phyloP scores from a whole-genome alignment of 2,113 vertebrate species.

The Trogon surrucura region DNA sequence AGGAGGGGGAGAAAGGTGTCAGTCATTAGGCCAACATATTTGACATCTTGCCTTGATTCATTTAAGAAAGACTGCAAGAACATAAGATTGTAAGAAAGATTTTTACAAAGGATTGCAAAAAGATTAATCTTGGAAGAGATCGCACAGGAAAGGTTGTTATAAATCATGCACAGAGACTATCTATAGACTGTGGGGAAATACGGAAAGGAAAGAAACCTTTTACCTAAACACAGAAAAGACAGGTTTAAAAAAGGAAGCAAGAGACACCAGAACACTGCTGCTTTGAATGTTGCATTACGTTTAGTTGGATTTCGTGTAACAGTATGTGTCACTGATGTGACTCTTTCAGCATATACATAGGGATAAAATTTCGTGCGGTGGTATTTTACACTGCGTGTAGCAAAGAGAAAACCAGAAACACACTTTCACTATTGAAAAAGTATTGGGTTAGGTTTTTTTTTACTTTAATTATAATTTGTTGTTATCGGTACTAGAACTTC shows the following conservation, averaged over 20 bases:
- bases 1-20: neutral
- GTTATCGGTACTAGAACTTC: neutral
- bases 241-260: slow-evolving; percentile 36
- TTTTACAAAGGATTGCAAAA: slow-evolving; percentile 6
- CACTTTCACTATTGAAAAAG: neutral
- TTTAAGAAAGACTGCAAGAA: slow-evolving; percentile 16
- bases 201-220: slow-evolving; percentile 17
- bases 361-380: neutral
- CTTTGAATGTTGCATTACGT: slow-evolving; percentile 27
- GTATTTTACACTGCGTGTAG: neutral
- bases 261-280: neutral
- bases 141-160: neutral
- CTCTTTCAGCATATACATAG: neutral
- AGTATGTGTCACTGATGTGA: slow-evolving; percentile 20
- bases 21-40: neutral
- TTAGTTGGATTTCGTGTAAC: neutral
- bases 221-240: neutral
- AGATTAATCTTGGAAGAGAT: slow-evolving; percentile 12
- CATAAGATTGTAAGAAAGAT: neutral
- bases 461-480: neutral
- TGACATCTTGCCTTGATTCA: slow-evolving; percentile 6
- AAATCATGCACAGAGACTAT: slow-evolving; percentile 7
- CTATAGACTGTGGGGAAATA: slow-evolving; percentile 11
- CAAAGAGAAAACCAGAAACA: slow-evolving; percentile 11
- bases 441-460: neutral